Percentiles rank a stretch among this genome's conserved stretches.
phyloP scores from a whole-genome alignment of 2,113 vertebrate genomes.

The Caranx ignobilis region DNA sequence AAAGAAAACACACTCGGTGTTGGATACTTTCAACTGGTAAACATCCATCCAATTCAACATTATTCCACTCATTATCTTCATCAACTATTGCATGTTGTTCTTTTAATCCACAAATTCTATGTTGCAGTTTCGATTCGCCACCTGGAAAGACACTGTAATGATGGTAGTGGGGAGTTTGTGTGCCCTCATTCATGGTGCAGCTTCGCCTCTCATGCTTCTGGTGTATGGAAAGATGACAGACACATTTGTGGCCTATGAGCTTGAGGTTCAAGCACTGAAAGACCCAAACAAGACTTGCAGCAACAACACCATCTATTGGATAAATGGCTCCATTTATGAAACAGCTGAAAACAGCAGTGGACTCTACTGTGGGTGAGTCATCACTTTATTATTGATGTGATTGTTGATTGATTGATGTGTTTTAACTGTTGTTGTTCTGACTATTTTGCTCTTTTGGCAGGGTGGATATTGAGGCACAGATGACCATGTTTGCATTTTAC shows the following conservation, averaged over 20 bases:
- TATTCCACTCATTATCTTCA: neutral
- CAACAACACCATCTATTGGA: slow-evolving; percentile 80
- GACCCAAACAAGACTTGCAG: slow-evolving; percentile 79
- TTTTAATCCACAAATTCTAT: neutral
- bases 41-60: neutral
- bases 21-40: slow-evolving; percentile 86
- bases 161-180: slow-evolving; percentile 83
- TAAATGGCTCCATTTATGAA: slow-evolving; percentile 77
- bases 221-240: slow-evolving; percentile 84
- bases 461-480: slow-evolving; percentile 81
- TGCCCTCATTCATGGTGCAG: slow-evolving; percentile 81
- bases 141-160: slow-evolving; percentile 75
- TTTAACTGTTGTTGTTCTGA: neutral
- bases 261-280: slow-evolving; percentile 74
- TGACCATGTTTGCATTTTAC: slow-evolving; percentile 85
- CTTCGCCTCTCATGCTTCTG: slow-evolving; percentile 82
- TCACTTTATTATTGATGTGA: neutral
- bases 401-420: neutral
- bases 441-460: slow-evolving; percentile 67
- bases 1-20: slow-evolving; percentile 70
- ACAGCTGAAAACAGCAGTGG: slow-evolving; percentile 66
- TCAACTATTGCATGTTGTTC: neutral
- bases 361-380: slow-evolving; percentile 80
- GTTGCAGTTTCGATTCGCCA: slow-evolving; percentile 82
- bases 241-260: slow-evolving; percentile 83